Base-by-base conservation (phyloP, 53 echinoderm and acorn worm species). In the Henricia sp. region DNA sequence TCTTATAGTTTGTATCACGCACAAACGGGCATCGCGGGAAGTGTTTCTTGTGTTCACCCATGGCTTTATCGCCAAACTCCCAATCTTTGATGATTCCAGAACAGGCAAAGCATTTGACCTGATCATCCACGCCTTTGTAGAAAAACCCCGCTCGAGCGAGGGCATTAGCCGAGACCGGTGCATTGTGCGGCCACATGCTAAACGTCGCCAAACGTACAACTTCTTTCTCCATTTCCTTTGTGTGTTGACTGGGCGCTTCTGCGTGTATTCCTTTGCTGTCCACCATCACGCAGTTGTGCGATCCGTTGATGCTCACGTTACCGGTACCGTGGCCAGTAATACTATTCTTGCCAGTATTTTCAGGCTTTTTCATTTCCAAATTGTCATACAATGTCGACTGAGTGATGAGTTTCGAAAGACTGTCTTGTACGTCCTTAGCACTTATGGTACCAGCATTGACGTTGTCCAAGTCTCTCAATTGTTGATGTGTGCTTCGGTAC, bases 71-170 rank as follows among this genome's bases (percentile, higher is more conserved):
- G 1, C 95, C 88, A 86, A 42, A 88, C 29, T 95, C 90, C 90
- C 90, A 95, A 6, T 87, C 85, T 33, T 74, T 42, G 17, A 95
- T 73, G 25, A 88, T 68, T 12, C 92, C 95, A 17, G 66, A 40
- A 72, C 95, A 95, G 1, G 86, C 85, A 50, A 92, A 95, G 50
- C 95, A 95, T 51, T 90, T 52, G 0, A 92, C 92, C 29, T 52
- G 56, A 62, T 95, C 95, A 9, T 74, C 82, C 0, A 27, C 6
- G 9, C 90, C 90, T 34, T 56, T 69, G 58, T 73, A 92, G 82
- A 89, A 95, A 36, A 95, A 92, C 17, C 95, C 95, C 21, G 95
- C 95, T 20, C 88, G 85, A 5, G 95, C 95, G 0, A 95, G 85
- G 8, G 76, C 52, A 8, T 12, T 30, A 27, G 88, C 67, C 39